phyloP scores from a whole-genome alignment of 2,113 vertebrate genomes.

The Riparia riparia region DNA sequence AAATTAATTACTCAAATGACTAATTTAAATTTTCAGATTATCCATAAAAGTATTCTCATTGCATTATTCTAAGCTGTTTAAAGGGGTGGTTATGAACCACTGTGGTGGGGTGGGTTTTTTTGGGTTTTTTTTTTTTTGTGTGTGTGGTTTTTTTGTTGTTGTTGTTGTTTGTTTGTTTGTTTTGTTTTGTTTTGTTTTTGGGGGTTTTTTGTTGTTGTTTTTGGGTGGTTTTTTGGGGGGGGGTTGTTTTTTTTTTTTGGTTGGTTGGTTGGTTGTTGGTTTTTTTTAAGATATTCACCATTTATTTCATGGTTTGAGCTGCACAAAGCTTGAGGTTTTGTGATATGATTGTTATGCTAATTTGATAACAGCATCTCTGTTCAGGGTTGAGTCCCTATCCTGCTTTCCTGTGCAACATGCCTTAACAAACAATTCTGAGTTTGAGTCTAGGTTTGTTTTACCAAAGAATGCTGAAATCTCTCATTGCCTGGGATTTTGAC shows the following conservation, averaged over 20 bases:
- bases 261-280: too few species aligned
- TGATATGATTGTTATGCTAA: not conserved
- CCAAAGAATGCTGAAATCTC: not conserved
- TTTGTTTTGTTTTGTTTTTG: too few species aligned
- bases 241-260: too few species aligned
- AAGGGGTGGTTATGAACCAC: not conserved
- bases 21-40: not conserved
- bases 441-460: not conserved
- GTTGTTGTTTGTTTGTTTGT: too few species aligned
- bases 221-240: too few species aligned
- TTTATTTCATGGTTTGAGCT: not conserved
- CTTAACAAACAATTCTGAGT: not conserved
- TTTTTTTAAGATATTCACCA: not conserved
- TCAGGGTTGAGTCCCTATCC: not conserved
- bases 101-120: too few species aligned
- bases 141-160: too few species aligned
- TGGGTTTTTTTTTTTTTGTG: too few species aligned
- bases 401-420: not conserved
- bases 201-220: too few species aligned
- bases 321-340: not conserved
- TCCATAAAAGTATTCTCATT: not conserved
- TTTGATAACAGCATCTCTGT: not conserved
- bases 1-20: not conserved
- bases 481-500: not conserved
- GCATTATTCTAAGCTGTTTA: not conserved